Evolutionary conservation across 1,140 invertebrate genomes (phyloP).

Genomic region (Acyrthosiphon pisum): DNA sequence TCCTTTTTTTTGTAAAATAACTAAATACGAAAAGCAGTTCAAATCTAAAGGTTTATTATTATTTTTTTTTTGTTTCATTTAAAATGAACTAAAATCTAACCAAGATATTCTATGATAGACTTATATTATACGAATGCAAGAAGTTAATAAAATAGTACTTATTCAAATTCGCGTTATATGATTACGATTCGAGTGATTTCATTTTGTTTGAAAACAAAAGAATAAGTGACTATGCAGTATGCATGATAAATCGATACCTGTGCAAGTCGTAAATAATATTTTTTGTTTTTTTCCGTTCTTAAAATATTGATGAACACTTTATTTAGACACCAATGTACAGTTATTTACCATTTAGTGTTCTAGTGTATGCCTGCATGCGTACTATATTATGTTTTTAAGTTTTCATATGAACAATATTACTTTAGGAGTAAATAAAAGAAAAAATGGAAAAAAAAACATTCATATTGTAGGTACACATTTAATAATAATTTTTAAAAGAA

Average conservation of each 20-base stretch:
- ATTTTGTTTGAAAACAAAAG: not conserved
- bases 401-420: not conserved
- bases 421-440: not conserved
- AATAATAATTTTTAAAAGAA: not conserved
- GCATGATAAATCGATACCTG: not conserved
- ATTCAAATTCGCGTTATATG: not conserved
- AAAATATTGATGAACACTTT: not conserved
- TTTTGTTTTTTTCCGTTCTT: not conserved
- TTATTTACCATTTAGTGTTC: no score
- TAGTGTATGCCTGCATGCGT: no score
- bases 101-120: not conserved
- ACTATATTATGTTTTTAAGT: no score
- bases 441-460: not conserved
- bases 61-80: no score
- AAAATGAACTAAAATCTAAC: not conserved
- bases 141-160: not conserved
- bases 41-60: not conserved
- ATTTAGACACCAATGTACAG: no score
- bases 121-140: not conserved
- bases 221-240: not conserved
- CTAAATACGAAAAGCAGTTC: not conserved
- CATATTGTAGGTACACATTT: not conserved
- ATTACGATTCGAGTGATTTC: not conserved
- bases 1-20: not conserved
- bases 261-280: no score